phyloP scores from a whole-genome alignment of 2,797 vertebrate genomes.

The Tokudaia tokunoshimensis region DNA sequence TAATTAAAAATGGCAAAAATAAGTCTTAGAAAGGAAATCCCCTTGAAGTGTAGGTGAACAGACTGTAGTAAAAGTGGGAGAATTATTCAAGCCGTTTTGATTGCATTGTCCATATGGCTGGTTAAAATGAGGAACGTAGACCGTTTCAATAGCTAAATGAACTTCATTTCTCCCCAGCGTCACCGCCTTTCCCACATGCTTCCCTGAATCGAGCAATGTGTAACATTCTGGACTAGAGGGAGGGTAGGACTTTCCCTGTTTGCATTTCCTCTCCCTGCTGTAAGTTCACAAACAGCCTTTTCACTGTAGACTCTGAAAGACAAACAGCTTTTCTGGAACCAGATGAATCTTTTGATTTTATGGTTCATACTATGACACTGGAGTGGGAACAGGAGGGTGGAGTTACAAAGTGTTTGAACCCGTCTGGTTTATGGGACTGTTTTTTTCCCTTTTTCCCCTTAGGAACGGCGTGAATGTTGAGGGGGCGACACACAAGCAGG shows the following conservation, averaged over 20 bases:
- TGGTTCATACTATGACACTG: slow-evolving; percentile 56
- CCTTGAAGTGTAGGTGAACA: slow-evolving; percentile 22
- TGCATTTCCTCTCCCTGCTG: background rate
- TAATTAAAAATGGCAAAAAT: background rate
- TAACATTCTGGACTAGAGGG: background rate
- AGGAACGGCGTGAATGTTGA: slow-evolving; percentile 98
- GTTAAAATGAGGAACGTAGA: slow-evolving; percentile 4
- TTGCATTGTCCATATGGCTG: background rate
- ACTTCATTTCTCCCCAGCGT: slow-evolving; percentile 35
- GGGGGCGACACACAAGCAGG: slow-evolving; percentile 98
- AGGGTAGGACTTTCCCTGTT: slow-evolving; percentile 14
- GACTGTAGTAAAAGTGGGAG: slow-evolving; percentile 10
- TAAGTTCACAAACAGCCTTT: slow-evolving; percentile 31
- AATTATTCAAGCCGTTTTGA: background rate
- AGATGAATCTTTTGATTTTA: slow-evolving; percentile 55
- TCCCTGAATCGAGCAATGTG: background rate
- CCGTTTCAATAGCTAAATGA: background rate
- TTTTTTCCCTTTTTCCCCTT: slow-evolving; percentile 72
- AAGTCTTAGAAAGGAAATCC: background rate
- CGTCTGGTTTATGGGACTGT: slow-evolving; percentile 74
- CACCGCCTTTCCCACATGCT: background rate
- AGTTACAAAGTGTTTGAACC: slow-evolving; percentile 61
- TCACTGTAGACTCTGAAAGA: slow-evolving; percentile 48
- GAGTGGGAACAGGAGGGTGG: slow-evolving; percentile 73
- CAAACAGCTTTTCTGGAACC: slow-evolving; percentile 52